Evolutionary conservation across 2,113 vertebrate genomes (phyloP), one percentile per base, ranked within the genome.

Genomic region (Ammodytes dubius): DNA sequence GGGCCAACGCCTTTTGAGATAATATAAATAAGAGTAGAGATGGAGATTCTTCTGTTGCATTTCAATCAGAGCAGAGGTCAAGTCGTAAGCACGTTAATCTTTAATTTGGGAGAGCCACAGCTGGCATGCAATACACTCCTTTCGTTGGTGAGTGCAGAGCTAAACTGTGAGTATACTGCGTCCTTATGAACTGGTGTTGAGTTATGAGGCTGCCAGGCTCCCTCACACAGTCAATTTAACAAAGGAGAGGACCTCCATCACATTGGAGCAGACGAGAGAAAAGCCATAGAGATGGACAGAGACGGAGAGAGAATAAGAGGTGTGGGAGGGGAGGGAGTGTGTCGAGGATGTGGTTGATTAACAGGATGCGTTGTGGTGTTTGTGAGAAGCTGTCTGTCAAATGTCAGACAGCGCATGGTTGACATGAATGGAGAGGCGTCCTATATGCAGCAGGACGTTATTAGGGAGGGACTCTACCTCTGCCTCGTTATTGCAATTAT

Each of bases 341-440:
- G 70, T 52, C 0, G n/a, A 91, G 91, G 88, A 92, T 89, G 90
- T 90, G 92, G 88, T 85, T 88, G 57, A 86, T 91, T 72, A 89
- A 81, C 92, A 92, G 90, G 92, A 93, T 92, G 90, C 1, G 5
- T 65, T 49, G 61, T 74, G 15, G 39, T 69, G 66, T 42, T 47
- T 56, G 39, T 70, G 70, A 61, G 43, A 35, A n/a, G 50, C 17
- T 47, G 73, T 39, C n/a, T 64, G 52, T 83, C 40, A 43, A 15
- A 39, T 73, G 43, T 61, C 45, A 67, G n/a, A 19, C 35, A 45
- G 60, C 27, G 27, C 27, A 27, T 11, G 53, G 56, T 43, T 77
- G 27, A 10, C 50, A 58, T 88, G 70, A 88, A 90, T 89, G 56
- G 84, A 85, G 75, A 49, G 11, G 56, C 0, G 17, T 57, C 4